These are phyloP conservation scores for Torymus tubicola DNA, from an alignment of 2,888 invertebrate genomes.

Conservation along the genomic window DNA sequence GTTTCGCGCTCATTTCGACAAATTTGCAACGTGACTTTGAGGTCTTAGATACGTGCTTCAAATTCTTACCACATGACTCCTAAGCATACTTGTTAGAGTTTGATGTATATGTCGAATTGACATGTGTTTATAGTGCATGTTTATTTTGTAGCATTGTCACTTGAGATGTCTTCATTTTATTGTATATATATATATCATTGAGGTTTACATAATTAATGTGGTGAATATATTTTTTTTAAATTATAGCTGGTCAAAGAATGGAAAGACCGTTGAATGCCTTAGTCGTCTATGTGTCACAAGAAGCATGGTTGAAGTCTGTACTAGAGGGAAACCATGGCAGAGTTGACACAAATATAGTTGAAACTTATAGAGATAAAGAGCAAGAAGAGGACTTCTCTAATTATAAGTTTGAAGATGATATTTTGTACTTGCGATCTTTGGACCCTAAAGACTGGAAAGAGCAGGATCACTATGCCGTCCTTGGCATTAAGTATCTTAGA, in stretches of 20 bases:
- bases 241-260: slow-evolving; percentile 62
- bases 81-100: no score
- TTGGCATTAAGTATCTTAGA: slow-evolving; percentile 91
- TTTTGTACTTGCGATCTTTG: slow-evolving; percentile 89
- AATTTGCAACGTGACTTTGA: no score
- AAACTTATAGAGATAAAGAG: slow-evolving; percentile 49
- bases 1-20: no score
- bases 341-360: slow-evolving; percentile 55
- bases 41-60: no score
- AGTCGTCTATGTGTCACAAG: slow-evolving; percentile 71
- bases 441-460: slow-evolving; percentile 98
- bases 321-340: slow-evolving; percentile 67
- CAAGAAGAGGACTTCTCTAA: slow-evolving; percentile 74
- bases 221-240: slow-evolving; percentile 15
- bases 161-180: neutral
- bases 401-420: slow-evolving; percentile 83
- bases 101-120: no score
- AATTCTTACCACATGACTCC: no score
- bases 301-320: slow-evolving; percentile 70
- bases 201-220: neutral
- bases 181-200: neutral
- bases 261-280: slow-evolving; percentile 67
- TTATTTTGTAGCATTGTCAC: neutral
- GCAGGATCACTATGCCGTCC: slow-evolving; percentile 97
- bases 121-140: neutral